phyloP scores from a whole-genome alignment of 2,888 invertebrate genomes.

The Aleiodes leptofemur region DNA sequence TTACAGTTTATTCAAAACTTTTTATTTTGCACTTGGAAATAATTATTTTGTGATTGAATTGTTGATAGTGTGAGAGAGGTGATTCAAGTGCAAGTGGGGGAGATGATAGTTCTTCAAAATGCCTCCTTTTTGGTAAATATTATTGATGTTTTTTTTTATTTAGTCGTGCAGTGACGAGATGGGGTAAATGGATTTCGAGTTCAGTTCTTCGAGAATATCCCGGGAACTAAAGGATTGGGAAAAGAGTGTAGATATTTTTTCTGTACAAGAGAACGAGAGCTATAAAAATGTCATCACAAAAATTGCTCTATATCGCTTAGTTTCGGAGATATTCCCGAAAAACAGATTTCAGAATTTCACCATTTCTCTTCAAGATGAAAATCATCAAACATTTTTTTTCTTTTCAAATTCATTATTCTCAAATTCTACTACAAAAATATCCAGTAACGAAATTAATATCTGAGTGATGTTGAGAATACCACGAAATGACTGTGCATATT shows the following conservation, averaged over 20 bases:
- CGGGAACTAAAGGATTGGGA: no score
- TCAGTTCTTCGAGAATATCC: no score
- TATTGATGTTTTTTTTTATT: not conserved
- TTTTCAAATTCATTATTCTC: no score
- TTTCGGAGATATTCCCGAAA: no score
- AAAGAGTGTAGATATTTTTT: no score
- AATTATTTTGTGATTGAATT: constrained; percentile 6
- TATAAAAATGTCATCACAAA: no score
- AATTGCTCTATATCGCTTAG: no score
- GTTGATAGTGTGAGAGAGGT: not conserved
- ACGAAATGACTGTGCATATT: constrained; percentile 32
- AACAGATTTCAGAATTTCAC: no score
- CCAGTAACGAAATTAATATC: constrained; percentile 1
- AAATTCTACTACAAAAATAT: not conserved
- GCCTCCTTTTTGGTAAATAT: constrained; percentile 59
- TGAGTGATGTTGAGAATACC: not conserved
- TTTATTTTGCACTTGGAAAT: not conserved
- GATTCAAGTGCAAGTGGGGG: constrained; percentile 25
- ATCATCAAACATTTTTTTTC: no score
- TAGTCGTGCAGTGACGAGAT: not conserved
- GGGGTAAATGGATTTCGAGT: not conserved
- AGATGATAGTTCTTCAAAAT: constrained; percentile 49
- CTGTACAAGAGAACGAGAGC: no score
- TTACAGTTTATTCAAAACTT: not conserved
- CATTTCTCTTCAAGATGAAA: no score